Conservation (phyloP, 2,888 invertebrate species). For the Drosophila yooni region DNA sequence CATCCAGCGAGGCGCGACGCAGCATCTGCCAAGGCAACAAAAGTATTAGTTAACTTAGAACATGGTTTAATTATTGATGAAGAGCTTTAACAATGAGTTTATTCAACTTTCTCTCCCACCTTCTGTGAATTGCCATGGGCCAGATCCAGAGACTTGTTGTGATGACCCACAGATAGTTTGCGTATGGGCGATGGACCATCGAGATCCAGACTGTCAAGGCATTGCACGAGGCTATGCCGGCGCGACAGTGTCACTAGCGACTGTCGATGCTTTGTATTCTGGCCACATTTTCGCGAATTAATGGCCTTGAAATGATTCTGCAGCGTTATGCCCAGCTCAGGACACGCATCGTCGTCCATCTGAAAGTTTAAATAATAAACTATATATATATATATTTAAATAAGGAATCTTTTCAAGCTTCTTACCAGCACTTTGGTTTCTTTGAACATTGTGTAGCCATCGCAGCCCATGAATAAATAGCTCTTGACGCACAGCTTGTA, state of each 20-base stretch:
- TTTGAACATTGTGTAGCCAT: slow-evolving; percentile 93
- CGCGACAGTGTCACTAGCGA: slow-evolving; percentile 93
- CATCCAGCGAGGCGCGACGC: slow-evolving; percentile 91
- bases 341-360: slow-evolving; percentile 94
- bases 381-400: background rate
- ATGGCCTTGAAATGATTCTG: slow-evolving; percentile 96
- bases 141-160: slow-evolving; percentile 82
- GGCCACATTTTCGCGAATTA: slow-evolving; percentile 88
- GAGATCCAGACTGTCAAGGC: slow-evolving; percentile 89
- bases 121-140: slow-evolving; percentile 82
- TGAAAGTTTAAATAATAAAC: slow-evolving; percentile 74
- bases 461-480: slow-evolving; percentile 92
- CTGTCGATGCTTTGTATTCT: slow-evolving; percentile 93
- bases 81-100: background rate
- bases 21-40: slow-evolving; percentile 86
- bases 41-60: background rate
- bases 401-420: background rate
- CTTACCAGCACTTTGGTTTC: slow-evolving; percentile 90
- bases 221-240: slow-evolving; percentile 92
- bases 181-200: slow-evolving; percentile 91
- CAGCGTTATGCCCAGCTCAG: slow-evolving; percentile 92
- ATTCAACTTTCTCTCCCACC: slow-evolving; percentile 51
- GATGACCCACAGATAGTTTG: slow-evolving; percentile 83
- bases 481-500: slow-evolving; percentile 93
- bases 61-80: background rate